Evolutionary conservation across 2,113 vertebrate genomes (phyloP).

Genomic region (Tupaia tana): DNA sequence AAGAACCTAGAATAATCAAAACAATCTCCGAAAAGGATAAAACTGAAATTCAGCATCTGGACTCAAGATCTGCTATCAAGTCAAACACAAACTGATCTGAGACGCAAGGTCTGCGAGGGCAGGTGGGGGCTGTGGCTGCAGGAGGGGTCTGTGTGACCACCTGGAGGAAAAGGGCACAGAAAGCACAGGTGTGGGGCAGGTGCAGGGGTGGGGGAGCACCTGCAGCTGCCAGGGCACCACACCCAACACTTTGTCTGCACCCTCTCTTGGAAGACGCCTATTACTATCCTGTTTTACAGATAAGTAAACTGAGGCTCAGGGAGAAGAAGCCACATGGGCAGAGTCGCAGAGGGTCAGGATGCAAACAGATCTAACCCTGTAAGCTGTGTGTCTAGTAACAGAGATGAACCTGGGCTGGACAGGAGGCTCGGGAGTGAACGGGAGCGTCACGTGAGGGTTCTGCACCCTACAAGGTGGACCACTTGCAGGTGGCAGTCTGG

Average conservation of each 20-base stretch:
- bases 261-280: background rate
- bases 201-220: background rate
- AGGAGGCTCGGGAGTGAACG: background rate
- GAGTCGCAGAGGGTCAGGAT: background rate
- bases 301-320: background rate
- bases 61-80: background rate
- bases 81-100: background rate
- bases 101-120: background rate
- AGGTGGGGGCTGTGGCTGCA: fast-evolving
- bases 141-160: fast-evolving
- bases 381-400: no score
- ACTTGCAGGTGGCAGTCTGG: fast-evolving
- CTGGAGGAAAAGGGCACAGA: background rate
- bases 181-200: background rate
- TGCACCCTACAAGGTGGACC: background rate
- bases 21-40: background rate
- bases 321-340: background rate
- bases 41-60: background rate
- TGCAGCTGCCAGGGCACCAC: fast-evolving
- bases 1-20: background rate
- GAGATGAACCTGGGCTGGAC: background rate
- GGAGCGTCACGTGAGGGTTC: fast-evolving
- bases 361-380: background rate
- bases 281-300: background rate
- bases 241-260: fast-evolving